A percentile compares a stretch with the other conserved stretches of the same genome.
phyloP scores from a whole-genome alignment of 2,797 vertebrate genomes.

The Stomatorhinus walkeri region DNA sequence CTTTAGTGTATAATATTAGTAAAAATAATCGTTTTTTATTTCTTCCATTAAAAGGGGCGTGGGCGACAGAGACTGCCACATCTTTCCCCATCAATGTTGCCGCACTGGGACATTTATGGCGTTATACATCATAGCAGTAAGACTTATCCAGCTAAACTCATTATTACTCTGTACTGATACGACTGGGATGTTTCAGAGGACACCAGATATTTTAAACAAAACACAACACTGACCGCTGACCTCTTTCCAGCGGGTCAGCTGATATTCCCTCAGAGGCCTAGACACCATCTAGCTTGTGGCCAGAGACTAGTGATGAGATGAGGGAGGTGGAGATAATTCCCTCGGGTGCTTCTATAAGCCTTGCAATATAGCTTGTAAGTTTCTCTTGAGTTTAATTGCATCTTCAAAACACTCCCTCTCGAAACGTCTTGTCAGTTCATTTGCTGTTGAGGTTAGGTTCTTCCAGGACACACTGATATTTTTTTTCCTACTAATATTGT shows the following conservation, averaged over 20 bases:
- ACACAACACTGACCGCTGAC: not conserved
- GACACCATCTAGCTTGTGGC: not conserved
- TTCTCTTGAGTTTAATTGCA: not conserved
- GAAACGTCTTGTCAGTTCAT: not conserved
- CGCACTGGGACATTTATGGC: not conserved
- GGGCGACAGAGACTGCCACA: not conserved
- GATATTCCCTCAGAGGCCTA: not conserved
- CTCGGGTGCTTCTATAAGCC: not conserved
- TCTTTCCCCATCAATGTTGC: not conserved
- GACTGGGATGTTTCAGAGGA: not conserved
- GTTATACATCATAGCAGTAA: not conserved
- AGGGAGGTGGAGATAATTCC: not conserved
- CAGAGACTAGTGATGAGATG: not conserved
- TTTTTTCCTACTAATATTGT: not conserved
- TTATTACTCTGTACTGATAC: not conserved
- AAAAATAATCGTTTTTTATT: not conserved
- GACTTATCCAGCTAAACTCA: not conserved
- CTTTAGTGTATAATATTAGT: not conserved
- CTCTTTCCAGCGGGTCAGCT: not conserved
- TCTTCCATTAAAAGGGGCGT: not conserved
- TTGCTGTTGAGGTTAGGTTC: not conserved
- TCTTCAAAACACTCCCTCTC: not conserved
- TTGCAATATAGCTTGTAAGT: not conserved
- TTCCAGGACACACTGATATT: not conserved
- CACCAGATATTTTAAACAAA: not conserved